phyloP scores from a whole-genome alignment of 92 coral and sea anemone genomes.

The Plumapathes pennacea region DNA sequence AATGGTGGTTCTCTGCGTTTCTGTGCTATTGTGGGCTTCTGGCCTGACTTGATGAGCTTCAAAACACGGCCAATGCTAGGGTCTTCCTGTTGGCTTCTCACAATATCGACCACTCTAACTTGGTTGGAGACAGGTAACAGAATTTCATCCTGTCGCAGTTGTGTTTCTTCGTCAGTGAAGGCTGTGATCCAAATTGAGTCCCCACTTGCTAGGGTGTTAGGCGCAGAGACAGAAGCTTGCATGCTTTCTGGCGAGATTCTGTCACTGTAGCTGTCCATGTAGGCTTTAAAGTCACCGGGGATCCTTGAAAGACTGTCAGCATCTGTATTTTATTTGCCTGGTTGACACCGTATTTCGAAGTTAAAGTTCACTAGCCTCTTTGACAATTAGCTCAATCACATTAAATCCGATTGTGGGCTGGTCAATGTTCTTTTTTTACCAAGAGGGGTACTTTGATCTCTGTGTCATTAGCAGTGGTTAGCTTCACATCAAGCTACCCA shows the following conservation, averaged over 20 bases:
- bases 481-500: conserved; percentile 52
- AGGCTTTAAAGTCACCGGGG: conserved; percentile 29
- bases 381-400: conserved; percentile 59
- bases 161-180: conserved; percentile 12
- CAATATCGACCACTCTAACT: conserved; percentile 24
- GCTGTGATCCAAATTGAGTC: conserved; percentile 37
- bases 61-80: conserved; percentile 33
- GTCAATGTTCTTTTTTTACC: conserved; percentile 52
- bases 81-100: conserved; percentile 8
- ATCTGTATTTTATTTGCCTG: conserved; percentile 9
- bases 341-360: conserved; percentile 36
- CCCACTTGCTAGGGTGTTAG: conserved; percentile 11
- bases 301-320: conserved; percentile 35
- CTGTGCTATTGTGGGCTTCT: conserved; percentile 20
- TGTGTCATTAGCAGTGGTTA: conserved; percentile 24
- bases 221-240: conserved; percentile 15
- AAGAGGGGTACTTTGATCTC: conserved; percentile 59
- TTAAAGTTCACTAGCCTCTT: conserved; percentile 29
- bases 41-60: conserved; percentile 21
- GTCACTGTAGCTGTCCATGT: conserved; percentile 31
- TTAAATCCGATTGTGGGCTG: conserved; percentile 71
- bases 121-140: not conserved
- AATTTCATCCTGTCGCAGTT: not conserved
- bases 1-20: conserved; percentile 33
- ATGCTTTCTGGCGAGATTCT: conserved; percentile 17